These are phyloP conservation scores for Orchesellides sinensis DNA, from an alignment of 2,888 invertebrate genomes.

Conservation along the genomic window DNA sequence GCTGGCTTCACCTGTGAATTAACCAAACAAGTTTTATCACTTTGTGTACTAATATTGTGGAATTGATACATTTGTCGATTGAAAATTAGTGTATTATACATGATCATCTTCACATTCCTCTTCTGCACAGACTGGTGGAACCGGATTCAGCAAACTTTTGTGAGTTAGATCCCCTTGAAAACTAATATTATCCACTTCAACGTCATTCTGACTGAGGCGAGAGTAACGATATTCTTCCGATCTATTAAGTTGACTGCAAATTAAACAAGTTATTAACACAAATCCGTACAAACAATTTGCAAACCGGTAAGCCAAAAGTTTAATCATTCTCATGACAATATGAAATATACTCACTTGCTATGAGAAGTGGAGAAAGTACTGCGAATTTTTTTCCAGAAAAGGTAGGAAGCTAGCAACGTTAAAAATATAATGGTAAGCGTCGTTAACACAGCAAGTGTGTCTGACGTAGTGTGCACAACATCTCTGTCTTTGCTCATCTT, in stretches of 20 bases:
- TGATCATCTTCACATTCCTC: slow-evolving; percentile 55
- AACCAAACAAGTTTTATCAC: background rate
- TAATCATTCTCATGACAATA: background rate
- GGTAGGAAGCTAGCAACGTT: slow-evolving; percentile 69
- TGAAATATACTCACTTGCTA: slow-evolving; percentile 68
- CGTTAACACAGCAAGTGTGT: slow-evolving; percentile 69
- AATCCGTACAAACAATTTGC: background rate
- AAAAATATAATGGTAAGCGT: slow-evolving; percentile 69
- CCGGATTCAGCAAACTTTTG: slow-evolving; percentile 45
- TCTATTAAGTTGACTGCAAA: slow-evolving; percentile 36
- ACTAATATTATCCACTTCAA: slow-evolving; percentile 71
- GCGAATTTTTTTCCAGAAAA: slow-evolving; percentile 73
- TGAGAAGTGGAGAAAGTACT: slow-evolving; percentile 43
- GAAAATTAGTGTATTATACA: slow-evolving; percentile 32
- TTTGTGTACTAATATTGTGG: background rate
- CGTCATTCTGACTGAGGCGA: slow-evolving; percentile 73
- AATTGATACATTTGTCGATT: background rate
- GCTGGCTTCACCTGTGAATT: slow-evolving; percentile 69
- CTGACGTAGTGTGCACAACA: slow-evolving; percentile 40
- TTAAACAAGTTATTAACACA: background rate
- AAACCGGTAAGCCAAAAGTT: no score
- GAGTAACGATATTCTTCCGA: slow-evolving; percentile 74
- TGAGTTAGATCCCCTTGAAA: slow-evolving; percentile 64
- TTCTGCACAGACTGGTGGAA: slow-evolving; percentile 52
- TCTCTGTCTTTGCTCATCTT: slow-evolving; percentile 13